These are phyloP conservation scores for Leptinotarsa juncta DNA, from an alignment of 2,888 invertebrate genomes.

Conservation along the genomic window DNA sequence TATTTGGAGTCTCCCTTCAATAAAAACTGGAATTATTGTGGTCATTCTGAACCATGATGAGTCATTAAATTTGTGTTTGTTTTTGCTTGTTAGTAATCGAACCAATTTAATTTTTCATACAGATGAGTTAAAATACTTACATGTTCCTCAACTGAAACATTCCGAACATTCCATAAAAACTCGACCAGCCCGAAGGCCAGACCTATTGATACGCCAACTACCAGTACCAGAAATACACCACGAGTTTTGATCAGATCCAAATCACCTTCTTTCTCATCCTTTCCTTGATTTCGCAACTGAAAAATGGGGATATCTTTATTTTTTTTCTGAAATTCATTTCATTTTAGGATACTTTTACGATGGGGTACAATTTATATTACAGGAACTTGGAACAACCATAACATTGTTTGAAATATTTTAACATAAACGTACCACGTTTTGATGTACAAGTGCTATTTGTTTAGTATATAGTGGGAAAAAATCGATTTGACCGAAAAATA, in stretches of 20 bases:
- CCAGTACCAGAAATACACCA: slow-evolving; percentile 89
- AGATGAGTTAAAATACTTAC: slow-evolving; percentile 66
- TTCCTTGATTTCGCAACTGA: slow-evolving; percentile 28
- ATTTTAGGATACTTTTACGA: too few relatives aligned
- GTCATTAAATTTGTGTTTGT: not conserved
- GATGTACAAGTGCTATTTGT: too few relatives aligned
- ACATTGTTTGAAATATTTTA: too few relatives aligned
- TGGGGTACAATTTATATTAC: too few relatives aligned
- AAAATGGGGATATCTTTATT: not conserved
- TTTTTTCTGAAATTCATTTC: too few relatives aligned
- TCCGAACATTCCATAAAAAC: slow-evolving; percentile 85
- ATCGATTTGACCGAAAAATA: too few relatives aligned
- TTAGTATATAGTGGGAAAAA: too few relatives aligned
- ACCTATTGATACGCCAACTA: slow-evolving; percentile 78
- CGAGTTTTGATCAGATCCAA: slow-evolving; percentile 88
- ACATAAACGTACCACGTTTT: too few relatives aligned
- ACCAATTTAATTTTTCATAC: not conserved
- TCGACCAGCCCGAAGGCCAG: slow-evolving; percentile 82
- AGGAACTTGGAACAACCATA: too few relatives aligned
- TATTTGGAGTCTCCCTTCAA: too few relatives aligned
- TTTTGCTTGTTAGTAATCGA: not conserved
- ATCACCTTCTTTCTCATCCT: slow-evolving; percentile 35
- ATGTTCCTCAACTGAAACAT: slow-evolving; percentile 82
- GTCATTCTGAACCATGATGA: too few relatives aligned
- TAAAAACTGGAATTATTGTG: too few relatives aligned